phyloP scores from a whole-genome alignment of 2,797 vertebrate genomes.

The Clarias fuscus region DNA sequence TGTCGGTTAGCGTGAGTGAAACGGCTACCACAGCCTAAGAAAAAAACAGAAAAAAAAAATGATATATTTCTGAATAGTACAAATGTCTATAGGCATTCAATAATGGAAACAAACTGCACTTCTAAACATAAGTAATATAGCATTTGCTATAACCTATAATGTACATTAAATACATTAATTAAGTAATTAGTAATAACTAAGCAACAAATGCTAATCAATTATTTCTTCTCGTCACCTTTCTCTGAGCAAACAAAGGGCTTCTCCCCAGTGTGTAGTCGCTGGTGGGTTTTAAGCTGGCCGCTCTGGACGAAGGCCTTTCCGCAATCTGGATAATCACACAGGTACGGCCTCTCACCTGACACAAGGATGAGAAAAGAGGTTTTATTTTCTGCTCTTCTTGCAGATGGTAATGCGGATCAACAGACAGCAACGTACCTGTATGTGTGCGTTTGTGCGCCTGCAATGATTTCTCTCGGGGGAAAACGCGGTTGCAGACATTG shows the following conservation, averaged over 20 bases:
- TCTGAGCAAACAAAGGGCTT: slow-evolving; percentile 98
- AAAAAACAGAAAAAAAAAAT: slow-evolving; percentile 31
- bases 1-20: slow-evolving; percentile 98
- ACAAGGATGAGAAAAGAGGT: background rate
- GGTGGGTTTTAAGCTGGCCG: slow-evolving; percentile 98
- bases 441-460: slow-evolving; percentile 98
- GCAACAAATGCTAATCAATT: background rate
- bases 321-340: slow-evolving; percentile 96
- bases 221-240: slow-evolving; percentile 79
- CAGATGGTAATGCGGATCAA: background rate
- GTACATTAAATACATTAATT: background rate
- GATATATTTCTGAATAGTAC: background rate
- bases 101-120: background rate
- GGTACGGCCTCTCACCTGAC: slow-evolving; percentile 93
- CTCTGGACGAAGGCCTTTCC: slow-evolving; percentile 98
- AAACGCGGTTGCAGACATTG: slow-evolving; percentile 95
- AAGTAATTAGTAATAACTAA: background rate
- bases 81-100: background rate
- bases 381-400: background rate
- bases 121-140: background rate
- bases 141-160: background rate
- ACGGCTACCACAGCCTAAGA: slow-evolving; percentile 88
- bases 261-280: slow-evolving; percentile 96
- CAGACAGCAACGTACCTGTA: slow-evolving; percentile 76
- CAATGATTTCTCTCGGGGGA: slow-evolving; percentile 94